Conservation (phyloP, 2,113 vertebrate species). For the Macquaria australasica region DNA sequence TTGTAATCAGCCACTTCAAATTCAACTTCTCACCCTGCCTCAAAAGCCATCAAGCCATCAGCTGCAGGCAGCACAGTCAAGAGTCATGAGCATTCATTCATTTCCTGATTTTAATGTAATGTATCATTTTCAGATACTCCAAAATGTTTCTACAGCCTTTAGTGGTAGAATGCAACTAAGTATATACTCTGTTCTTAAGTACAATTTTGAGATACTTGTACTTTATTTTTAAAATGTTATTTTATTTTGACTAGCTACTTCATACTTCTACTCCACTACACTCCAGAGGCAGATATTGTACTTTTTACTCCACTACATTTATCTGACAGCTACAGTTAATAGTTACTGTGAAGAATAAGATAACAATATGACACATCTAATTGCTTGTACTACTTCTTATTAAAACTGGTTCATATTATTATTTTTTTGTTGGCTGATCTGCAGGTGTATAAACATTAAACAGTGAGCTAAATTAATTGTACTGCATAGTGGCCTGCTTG, state of each 20-base stretch:
- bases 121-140: neutral
- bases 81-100: neutral
- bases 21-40: slow-evolving; percentile 46
- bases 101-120: slow-evolving; percentile 10
- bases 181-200: neutral
- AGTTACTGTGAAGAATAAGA: neutral
- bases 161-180: neutral
- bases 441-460: neutral
- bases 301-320: neutral
- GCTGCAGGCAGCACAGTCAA: slow-evolving; percentile 8
- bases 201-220: neutral
- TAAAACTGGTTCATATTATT: neutral
- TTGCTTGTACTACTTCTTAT: neutral
- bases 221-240: too few species aligned
- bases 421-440: neutral
- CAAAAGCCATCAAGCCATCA: slow-evolving; percentile 18
- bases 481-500: neutral
- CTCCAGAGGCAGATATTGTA: neutral
- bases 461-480: neutral
- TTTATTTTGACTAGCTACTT: neutral
- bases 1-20: slow-evolving; percentile 61
- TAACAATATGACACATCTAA: neutral
- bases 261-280: neutral
- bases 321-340: too few species aligned
- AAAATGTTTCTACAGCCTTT: neutral